Base-by-base conservation (phyloP, 64 coral and sea anemone genomes). In the Stichodactyla helianthus region DNA sequence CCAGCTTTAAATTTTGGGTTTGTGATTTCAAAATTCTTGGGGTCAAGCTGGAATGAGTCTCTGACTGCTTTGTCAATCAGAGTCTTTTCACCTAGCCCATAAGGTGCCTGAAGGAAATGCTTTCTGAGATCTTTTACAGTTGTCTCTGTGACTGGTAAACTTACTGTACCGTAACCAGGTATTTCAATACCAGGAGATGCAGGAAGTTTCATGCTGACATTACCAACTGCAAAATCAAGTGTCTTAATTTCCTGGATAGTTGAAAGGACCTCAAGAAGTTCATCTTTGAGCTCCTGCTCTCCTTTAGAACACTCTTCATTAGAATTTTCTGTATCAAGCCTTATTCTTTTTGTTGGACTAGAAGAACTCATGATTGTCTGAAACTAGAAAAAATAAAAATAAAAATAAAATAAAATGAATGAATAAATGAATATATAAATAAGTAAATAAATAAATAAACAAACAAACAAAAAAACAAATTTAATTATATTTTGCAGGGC, bases 51-150 rank as follows among this genome's bases (percentile, higher is more conserved):
- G 1, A 44, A 2, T 44, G 35, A 44, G 35, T 44, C 35, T 44
- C 35, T 44, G 35, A 44, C 35, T 44, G 35, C 35, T 56, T 88
- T 76, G 76, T 88, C 86, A 59, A 88, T 44, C 1, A 88, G 11
- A 26, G 71, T 88, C 50, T 54, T 16, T 16, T 31, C 86, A 6
- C 86, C 86, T 10, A 88, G 22, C 20, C 86, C 86, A 88, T 53
- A 88, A 59, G 86, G 86, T 35, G 71, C 70, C 54, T 88, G 26
- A 79, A 52, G 28, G 13, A 79, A 79, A 31, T 50, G 27, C 50
- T 79, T 79, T 35, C 27, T 15, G 0, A 79, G 77, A 79, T 79
- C 77, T 15, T 52, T 52, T 10, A 79, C 14, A 4, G 27, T 50
- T 7, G 8, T 5, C 50, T 79, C 77, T 79, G 77, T 79, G 10